Evolutionary conservation across 2,888 invertebrate species (phyloP).

Genomic region (Ypsolopha scabrella): DNA sequence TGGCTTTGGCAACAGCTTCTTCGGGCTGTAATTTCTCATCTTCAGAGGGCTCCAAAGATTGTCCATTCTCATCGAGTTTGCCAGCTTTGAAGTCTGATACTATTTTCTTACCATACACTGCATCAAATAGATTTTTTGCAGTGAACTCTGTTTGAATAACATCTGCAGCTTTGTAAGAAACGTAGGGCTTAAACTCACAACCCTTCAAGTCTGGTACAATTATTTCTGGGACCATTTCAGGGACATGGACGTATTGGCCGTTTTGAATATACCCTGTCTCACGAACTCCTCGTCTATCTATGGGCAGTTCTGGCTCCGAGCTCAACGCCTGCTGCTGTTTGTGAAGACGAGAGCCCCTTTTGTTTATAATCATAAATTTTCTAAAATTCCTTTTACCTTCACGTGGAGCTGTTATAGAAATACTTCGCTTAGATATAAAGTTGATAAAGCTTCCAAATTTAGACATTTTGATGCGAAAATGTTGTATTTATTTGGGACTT

Average conservation of each 20-base stretch:
- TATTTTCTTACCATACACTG: slow-evolving; percentile 84
- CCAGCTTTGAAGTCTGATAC: slow-evolving; percentile 77
- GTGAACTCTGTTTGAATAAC: slow-evolving; percentile 86
- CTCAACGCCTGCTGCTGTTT: slow-evolving; percentile 70
- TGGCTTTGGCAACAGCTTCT: slow-evolving; percentile 77
- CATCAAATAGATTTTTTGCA: slow-evolving; percentile 83
- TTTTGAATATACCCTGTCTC: slow-evolving; percentile 70
- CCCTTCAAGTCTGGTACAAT: slow-evolving; percentile 90
- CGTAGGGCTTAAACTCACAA: slow-evolving; percentile 93
- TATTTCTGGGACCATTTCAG: slow-evolving; percentile 92
- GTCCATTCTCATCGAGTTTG: slow-evolving; percentile 77
- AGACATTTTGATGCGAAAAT: slow-evolving; percentile 32
- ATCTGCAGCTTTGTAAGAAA: slow-evolving; percentile 85
- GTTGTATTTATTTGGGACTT: slow-evolving; percentile 2
- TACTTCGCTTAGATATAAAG: slow-evolving; percentile 38
- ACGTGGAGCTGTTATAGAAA: slow-evolving; percentile 41
- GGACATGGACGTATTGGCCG: slow-evolving; percentile 72
- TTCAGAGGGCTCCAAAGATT: slow-evolving; percentile 77
- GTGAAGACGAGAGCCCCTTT: slow-evolving; percentile 78
- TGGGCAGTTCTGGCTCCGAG: slow-evolving; percentile 73
- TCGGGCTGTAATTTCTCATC: slow-evolving; percentile 79
- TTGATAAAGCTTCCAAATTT: slow-evolving; percentile 39
- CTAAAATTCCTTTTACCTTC: slow-evolving; percentile 85
- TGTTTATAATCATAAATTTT: slow-evolving; percentile 82
- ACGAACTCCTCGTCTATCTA: slow-evolving; percentile 79